phyloP scores from a whole-genome alignment of 2,113 vertebrate species.

The Malurus alboscapulatus region DNA sequence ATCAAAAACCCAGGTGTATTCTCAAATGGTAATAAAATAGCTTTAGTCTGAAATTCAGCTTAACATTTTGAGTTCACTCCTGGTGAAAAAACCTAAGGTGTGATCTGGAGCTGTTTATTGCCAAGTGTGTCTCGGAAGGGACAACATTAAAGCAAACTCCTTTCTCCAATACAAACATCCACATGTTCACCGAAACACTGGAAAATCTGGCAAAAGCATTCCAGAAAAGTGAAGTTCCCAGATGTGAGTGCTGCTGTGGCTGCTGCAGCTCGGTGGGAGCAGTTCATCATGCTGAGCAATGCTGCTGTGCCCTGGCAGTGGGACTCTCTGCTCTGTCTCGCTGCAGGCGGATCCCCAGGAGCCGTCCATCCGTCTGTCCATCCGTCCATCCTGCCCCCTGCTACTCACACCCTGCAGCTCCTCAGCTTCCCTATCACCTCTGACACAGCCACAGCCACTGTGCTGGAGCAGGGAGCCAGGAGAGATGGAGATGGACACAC shows the following conservation, averaged over 20 bases:
- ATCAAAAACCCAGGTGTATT: background rate
- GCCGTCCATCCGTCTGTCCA: background rate
- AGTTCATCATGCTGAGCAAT: constrained; percentile 34
- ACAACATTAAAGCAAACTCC: constrained; percentile 32
- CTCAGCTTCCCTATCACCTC: background rate
- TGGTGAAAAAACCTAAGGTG: background rate
- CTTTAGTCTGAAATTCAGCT: background rate
- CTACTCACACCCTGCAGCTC: background rate
- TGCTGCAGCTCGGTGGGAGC: background rate
- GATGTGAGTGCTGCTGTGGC: constrained; percentile 21
- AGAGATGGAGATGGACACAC: background rate
- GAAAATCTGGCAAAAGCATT: constrained; percentile 41
- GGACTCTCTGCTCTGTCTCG: background rate
- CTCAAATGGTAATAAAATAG: background rate
- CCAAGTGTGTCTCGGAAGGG: background rate
- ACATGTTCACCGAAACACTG: background rate
- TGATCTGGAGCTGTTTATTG: constrained; percentile 35
- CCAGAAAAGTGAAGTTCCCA: constrained; percentile 10
- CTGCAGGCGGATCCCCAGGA: background rate
- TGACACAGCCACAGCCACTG: no score
- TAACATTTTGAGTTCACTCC: background rate
- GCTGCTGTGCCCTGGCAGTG: background rate
- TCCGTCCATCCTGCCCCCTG: background rate
- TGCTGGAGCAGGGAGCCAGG: background rate
- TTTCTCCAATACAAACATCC: constrained; percentile 28